Base-by-base conservation (phyloP, 1,140 invertebrate species). In the Drosophila kurseongensis region DNA sequence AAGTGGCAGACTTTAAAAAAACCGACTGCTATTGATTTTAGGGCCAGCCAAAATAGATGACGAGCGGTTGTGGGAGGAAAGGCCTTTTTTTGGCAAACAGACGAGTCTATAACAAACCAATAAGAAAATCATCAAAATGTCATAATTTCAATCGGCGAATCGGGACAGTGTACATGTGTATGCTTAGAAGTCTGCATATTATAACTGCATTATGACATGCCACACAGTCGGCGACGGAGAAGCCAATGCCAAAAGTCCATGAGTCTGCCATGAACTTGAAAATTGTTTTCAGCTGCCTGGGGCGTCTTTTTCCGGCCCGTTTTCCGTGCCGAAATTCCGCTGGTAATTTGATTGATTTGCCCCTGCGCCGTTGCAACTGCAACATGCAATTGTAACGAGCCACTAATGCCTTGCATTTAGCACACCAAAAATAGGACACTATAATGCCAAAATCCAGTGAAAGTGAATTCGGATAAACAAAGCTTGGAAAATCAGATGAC, bases 91-190 rank as follows among this genome's bases (percentile, higher is more conserved):
- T 45, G 40, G 51, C 59, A 74, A 74, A 23, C 59, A 66, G 73
- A 54, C 73, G 65, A 72, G 63, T 41, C 54, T 75, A 80, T 90
- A 89, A 86, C 76, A 84, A 86, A 80, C 83, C 84, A 84, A 88
- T 89, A 90, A 90, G 86, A 81, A 89, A 90, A 89, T 89, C 84
- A 90, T 89, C 84, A 90, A 89, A 89, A 89, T 89, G 84, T 90
- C 84, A 89, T 89, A 90, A 89, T 89, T 90, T 89, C 84, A 89
- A 89, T 89, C 80, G 85, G 62, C 73, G 50, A 75, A 58, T 56
- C 67, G 56, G 59, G 35, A 50, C 40, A 45, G 29, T 35, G 27
- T 65, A 35, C 38, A 74, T 75, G 12, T 58, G 42, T 61, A 44
- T 61, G 57, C 41, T 41, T 29, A 13, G 4, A 48, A 58, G 80